Evolutionary conservation across 1,140 invertebrate genomes (phyloP).

Genomic region (Hirudo medicinalis): DNA sequence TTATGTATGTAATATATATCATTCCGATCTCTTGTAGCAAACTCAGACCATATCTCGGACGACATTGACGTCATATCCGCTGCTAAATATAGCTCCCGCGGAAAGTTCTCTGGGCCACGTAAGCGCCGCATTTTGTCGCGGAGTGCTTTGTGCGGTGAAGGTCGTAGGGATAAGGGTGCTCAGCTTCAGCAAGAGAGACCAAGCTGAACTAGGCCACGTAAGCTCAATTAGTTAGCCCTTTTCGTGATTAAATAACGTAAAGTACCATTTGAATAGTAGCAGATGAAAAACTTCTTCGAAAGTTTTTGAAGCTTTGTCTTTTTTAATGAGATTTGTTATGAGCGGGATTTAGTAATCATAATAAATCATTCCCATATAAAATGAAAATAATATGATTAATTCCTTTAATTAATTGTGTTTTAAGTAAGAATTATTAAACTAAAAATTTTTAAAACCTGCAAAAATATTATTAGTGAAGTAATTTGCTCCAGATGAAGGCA

Average conservation of each 20-base stretch:
- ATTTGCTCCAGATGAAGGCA: slow-evolving; percentile 52
- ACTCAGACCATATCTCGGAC: neutral
- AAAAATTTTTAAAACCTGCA: too few relatives aligned
- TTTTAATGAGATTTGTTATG: too few relatives aligned
- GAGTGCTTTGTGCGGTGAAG: slow-evolving; percentile 13
- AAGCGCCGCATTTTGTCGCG: slow-evolving; percentile 11
- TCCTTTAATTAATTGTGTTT: too few relatives aligned
- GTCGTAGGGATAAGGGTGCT: neutral
- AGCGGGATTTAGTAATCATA: too few relatives aligned
- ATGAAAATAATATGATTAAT: too few relatives aligned
- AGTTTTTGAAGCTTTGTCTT: too few relatives aligned
- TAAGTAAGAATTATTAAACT: too few relatives aligned
- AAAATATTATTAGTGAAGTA: neutral
- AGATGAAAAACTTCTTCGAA: too few relatives aligned
- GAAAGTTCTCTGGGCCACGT: slow-evolving; percentile 13
- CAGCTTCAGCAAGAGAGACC: neutral
- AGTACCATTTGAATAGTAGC: too few relatives aligned
- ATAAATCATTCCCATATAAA: too few relatives aligned
- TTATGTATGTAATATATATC: neutral
- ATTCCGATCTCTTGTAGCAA: neutral
- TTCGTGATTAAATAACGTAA: too few relatives aligned
- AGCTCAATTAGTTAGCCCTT: neutral
- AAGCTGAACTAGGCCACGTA: slow-evolving; percentile 7
- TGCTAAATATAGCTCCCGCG: slow-evolving; percentile 13
- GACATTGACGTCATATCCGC: slow-evolving; percentile 13